Conservation (phyloP, 2,113 vertebrate genomes). For the Acanthisitta chloris region DNA sequence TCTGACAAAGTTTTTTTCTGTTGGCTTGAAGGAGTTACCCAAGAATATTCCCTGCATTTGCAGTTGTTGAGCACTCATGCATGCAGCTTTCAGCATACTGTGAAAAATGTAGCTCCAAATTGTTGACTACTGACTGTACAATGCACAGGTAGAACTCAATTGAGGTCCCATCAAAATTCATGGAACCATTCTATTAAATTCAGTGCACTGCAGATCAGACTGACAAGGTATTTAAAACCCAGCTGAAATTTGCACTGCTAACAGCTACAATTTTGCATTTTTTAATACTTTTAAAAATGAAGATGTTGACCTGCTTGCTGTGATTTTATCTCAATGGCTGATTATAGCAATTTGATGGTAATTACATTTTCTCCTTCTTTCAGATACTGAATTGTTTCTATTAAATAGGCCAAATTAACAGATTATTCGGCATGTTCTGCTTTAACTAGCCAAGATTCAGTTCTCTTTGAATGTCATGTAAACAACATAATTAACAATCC, state of each 20-base stretch:
- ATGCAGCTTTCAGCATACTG: not conserved
- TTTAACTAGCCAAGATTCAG: not conserved
- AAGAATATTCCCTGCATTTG: not conserved
- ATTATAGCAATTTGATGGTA: not conserved
- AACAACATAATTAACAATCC: not conserved
- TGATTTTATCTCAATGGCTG: not conserved
- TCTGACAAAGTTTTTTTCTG: not conserved
- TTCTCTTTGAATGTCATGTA: not conserved
- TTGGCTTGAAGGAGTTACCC: not conserved
- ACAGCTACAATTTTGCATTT: not conserved
- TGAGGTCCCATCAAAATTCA: not conserved
- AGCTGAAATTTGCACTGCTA: not conserved
- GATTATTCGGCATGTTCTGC: not conserved
- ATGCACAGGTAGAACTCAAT: not conserved
- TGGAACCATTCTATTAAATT: not conserved
- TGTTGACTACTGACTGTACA: not conserved
- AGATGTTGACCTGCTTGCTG: not conserved
- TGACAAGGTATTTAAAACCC: not conserved
- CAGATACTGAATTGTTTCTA: not conserved
- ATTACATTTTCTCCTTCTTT: not conserved
- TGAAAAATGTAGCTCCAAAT: not conserved
- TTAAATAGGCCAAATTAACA: not conserved
- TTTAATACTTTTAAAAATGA: not conserved
- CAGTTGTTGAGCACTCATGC: not conserved
- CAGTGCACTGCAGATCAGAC: not conserved